These are phyloP conservation scores for Mormyrus hasselquistii DNA, from an alignment of 2,797 vertebrate genomes.

Conservation along the genomic window DNA sequence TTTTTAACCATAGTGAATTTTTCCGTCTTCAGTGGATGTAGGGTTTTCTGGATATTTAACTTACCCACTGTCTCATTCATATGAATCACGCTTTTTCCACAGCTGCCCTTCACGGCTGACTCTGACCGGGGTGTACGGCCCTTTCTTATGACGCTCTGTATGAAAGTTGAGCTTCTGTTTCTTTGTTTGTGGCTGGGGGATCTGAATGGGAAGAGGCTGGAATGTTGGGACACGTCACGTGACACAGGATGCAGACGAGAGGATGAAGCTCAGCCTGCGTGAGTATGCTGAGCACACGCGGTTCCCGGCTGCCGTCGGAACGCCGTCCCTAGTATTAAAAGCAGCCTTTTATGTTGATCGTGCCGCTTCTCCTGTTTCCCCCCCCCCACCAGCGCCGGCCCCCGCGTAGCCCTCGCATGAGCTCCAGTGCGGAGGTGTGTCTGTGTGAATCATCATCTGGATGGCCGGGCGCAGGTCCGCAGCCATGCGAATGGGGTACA, in stretches of 20 bases:
- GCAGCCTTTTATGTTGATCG: background rate
- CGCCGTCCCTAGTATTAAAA: background rate
- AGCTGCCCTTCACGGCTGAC: background rate
- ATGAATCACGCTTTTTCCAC: background rate
- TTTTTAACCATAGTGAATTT: background rate
- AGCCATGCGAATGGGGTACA: background rate
- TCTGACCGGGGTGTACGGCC: too few relatives aligned
- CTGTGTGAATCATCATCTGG: constrained; percentile 23
- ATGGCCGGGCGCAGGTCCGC: background rate
- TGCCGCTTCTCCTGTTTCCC: background rate
- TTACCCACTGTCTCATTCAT: background rate
- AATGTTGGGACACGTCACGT: background rate
- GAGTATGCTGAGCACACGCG: background rate
- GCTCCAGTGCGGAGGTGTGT: constrained; percentile 15
- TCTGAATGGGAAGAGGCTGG: background rate
- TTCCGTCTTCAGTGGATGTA: background rate
- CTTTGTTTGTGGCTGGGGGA: background rate
- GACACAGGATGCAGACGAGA: background rate
- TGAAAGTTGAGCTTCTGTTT: background rate
- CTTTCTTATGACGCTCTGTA: background rate
- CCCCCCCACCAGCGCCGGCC: background rate
- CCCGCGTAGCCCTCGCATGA: background rate
- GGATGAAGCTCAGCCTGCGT: background rate
- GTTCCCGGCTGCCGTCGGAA: background rate
- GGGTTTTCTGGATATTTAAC: background rate